Base-by-base conservation (phyloP, 2,888 invertebrate genomes). In the Drosophila peninsularis region DNA sequence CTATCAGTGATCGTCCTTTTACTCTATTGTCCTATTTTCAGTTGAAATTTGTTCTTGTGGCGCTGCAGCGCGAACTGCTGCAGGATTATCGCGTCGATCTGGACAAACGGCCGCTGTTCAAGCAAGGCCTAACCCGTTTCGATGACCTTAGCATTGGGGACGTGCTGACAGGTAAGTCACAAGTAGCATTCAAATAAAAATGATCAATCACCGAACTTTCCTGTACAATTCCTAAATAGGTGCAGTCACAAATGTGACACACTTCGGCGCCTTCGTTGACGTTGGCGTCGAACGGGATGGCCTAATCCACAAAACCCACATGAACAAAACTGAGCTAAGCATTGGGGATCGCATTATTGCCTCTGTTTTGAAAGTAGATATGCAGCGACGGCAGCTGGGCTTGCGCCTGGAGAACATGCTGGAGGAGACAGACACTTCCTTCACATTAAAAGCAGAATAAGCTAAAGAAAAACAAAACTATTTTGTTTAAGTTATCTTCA, bases 241-340 rank as follows among this genome's bases (percentile, higher is more conserved):
- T n/a, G 94, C 95, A 2, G 96, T 98, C 1, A 94, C 94, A 17
- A 98, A 98, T 92, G 95, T 96, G 0, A 97, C 97, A 0, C 96
- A 96, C 72, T 98, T 98, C 92, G 98, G 98, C 0, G 96, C 96
- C 56, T 98, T 98, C 92, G 96, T 98, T 0, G 98, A 98, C 90
- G 94, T 96, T 75, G 97, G 97, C 0, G 95, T 97, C 0, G 95
- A 95, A 24, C 93, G 92, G 54, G 93, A 95, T 89, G 97, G 96
- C 0, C 93, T 97, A 11, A 94, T 97, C 72, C 97, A 96, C 80
- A 92, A 90, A 0, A 95, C 94, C 76, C 93, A 94, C 54, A 92
- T 95, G 90, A 93, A 93, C 9, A 94, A 94, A 55, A 89, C 92
- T 34, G 93, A 92, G 1, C 93, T 96, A 0, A 94, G 94, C 80